These are phyloP conservation scores for Mus spretus DNA, from an alignment of 2,797 vertebrate species.

Conservation along the genomic window DNA sequence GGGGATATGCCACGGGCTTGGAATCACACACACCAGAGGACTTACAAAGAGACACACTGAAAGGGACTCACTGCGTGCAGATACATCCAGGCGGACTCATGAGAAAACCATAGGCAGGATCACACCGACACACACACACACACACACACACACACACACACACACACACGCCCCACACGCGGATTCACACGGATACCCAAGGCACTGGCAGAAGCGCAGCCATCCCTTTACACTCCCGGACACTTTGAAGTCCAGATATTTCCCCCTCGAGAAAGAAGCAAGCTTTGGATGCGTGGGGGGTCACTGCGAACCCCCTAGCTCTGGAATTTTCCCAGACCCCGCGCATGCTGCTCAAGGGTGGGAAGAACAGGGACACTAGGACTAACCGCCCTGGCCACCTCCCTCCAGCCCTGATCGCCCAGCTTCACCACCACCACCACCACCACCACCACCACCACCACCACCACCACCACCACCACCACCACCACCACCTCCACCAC, in stretches of 20 bases:
- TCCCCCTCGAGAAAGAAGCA: constrained; percentile 47
- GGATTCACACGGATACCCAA: constrained; percentile 65
- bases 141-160: constrained; percentile 29
- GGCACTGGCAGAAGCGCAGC: constrained; percentile 48
- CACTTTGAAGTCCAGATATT: constrained; percentile 72
- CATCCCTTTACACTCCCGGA: constrained; percentile 67
- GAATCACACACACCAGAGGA: constrained; percentile 69
- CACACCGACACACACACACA: constrained; percentile 13
- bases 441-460: constrained; percentile 31
- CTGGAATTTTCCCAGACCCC: constrained; percentile 79
- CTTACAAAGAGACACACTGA: constrained; percentile 76
- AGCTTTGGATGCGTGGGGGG: constrained; percentile 52
- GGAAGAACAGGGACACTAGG: constrained; percentile 25
- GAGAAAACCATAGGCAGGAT: constrained; percentile 65
- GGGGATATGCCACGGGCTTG: constrained; percentile 57
- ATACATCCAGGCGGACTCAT: constrained; percentile 65
- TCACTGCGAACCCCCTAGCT: constrained; percentile 58
- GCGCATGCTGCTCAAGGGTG: constrained; percentile 36
- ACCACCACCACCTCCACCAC: no score
- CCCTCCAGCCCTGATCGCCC: constrained; percentile 50
- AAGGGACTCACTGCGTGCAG: constrained; percentile 57
- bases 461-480: constrained; percentile 63
- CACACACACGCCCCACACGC: constrained; percentile 1
- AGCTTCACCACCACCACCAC: constrained; percentile 66
- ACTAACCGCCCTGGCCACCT: constrained; percentile 58